These are phyloP conservation scores for Orchesella cincta DNA, from an alignment of 1,140 invertebrate species.

Conservation along the genomic window DNA sequence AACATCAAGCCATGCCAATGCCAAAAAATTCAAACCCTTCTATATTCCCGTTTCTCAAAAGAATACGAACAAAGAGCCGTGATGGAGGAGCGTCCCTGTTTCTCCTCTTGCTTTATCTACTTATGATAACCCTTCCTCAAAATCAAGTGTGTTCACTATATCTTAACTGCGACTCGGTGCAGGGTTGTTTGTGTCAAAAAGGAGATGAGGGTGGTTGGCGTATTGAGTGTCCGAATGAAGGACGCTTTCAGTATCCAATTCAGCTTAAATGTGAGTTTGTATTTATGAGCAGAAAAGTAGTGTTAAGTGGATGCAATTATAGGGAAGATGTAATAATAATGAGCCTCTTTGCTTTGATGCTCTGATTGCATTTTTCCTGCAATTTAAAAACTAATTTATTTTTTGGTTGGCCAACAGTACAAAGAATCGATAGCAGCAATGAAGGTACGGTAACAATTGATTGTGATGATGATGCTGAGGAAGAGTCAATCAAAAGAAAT, in stretches of 20 bases:
- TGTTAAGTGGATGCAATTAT: not conserved
- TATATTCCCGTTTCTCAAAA: not conserved
- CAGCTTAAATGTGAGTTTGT: slow-evolving; percentile 8
- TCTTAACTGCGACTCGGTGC: not conserved
- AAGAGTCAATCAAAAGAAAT: not conserved
- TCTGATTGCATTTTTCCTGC: too few relatives aligned
- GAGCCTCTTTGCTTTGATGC: too few relatives aligned
- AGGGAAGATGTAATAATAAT: too few relatives aligned
- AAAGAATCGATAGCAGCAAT: not conserved
- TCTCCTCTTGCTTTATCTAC: not conserved
- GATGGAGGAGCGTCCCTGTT: not conserved
- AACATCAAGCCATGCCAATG: not conserved
- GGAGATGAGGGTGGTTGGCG: not conserved
- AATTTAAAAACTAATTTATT: too few relatives aligned
- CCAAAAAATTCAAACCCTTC: not conserved
- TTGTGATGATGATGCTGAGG: not conserved
- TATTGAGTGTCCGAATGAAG: slow-evolving; percentile 11
- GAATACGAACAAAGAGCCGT: not conserved
- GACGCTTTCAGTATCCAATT: not conserved
- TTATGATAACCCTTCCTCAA: not conserved
- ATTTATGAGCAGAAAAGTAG: not conserved
- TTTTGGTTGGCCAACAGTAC: not conserved
- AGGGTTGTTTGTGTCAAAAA: not conserved
- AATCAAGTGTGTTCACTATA: not conserved
- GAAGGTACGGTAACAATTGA: not conserved